Base-by-base conservation (phyloP, 2,113 vertebrate species). In the Chloroceryle aenea region DNA sequence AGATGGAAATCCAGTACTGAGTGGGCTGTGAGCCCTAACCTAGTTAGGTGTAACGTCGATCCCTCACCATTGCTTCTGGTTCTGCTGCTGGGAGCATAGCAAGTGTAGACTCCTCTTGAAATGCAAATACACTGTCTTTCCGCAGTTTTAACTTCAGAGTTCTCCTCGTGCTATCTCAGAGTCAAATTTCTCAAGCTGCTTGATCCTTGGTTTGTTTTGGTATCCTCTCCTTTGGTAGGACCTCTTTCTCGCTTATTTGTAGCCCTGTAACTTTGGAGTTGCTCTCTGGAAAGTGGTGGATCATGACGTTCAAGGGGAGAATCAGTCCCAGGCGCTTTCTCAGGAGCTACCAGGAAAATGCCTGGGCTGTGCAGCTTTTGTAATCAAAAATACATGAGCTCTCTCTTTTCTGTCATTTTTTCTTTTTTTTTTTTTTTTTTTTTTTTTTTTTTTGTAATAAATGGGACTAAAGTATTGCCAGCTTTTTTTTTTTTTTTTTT, bases 321-420 rank as follows among this genome's bases (percentile, higher is more conserved):
- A 97, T 95, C 93, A 87, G 94, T 71, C 88, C 81, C 66, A 61
- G 47, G 59, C 10, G 0, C 62, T 93, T 91, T 71, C 82, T 93
- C 79, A 64, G 78, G 78, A 96, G 89, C 91, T 72, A 95, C 81
- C 48, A 90, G 83, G 83, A 90, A 96, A 97, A 89, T 23, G 69
- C 85, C 53, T 87, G 75, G 50, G 89, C 91, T 87, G 83, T 36
- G 82, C 77, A 94, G 96, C 92, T 92, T 93, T 93, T 85, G 62
- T 84, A 97, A 97, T 97, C 96, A 98, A 93, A 97, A 96, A 84
- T 97, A 88, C 71, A 89, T 75, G 87, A 96, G 90, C 67, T 71
- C 58, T 89, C 90, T 89, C 79, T 93, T 78, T 87, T 82, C 48
- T 32, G 10, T 82, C 1, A 30, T 26, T 40, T 27, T 74, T 45